phyloP scores from a whole-genome alignment of 1,140 invertebrate species.

The Antheraea mylitta region DNA sequence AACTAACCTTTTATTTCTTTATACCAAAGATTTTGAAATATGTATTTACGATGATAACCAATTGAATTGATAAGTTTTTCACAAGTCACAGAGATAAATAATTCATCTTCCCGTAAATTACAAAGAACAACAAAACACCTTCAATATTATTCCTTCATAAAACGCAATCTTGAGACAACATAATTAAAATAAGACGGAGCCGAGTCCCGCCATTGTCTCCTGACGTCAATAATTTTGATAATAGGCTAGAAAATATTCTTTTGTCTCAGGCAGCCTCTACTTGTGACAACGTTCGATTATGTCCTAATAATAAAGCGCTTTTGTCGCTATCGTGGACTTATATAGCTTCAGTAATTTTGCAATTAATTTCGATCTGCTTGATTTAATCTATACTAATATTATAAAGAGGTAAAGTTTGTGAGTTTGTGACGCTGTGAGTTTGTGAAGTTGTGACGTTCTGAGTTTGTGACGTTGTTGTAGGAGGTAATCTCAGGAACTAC shows the following conservation, averaged over 20 bases:
- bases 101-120: neutral
- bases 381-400: too few relatives aligned
- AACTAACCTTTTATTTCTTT: too few relatives aligned
- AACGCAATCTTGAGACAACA: constrained; percentile 58
- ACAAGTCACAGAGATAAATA: neutral
- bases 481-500: too few relatives aligned
- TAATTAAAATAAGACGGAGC: constrained; percentile 70
- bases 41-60: neutral
- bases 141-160: constrained; percentile 63
- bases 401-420: too few relatives aligned
- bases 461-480: too few relatives aligned
- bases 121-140: constrained; percentile 35
- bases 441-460: too few relatives aligned
- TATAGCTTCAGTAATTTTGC: constrained; percentile 53
- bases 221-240: constrained; percentile 74
- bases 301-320: constrained; percentile 36
- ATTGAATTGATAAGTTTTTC: neutral
- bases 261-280: constrained; percentile 64
- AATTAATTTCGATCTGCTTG: constrained; percentile 24
- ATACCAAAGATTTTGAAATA: too few relatives aligned
- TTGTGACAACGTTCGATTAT: constrained; percentile 62
- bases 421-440: too few relatives aligned
- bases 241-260: constrained; percentile 76
- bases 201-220: constrained; percentile 42
- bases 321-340: constrained; percentile 41